These are phyloP conservation scores for Drosophila orosa DNA, from an alignment of 1,140 invertebrate genomes.

Conservation along the genomic window DNA sequence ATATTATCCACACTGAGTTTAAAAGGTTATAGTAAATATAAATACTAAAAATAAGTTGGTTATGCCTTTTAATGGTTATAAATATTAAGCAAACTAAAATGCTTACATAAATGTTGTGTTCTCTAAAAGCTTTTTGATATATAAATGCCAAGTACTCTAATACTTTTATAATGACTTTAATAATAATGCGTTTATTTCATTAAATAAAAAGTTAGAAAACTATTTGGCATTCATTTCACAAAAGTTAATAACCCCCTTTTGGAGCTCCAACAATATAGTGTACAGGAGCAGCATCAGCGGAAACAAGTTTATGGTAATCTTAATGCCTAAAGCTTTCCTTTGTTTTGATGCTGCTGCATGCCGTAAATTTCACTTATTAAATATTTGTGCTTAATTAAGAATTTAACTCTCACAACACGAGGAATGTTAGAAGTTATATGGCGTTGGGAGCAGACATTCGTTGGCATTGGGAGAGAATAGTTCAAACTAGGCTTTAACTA, in stretches of 20 bases:
- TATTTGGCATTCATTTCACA: background rate
- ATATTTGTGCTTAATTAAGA: conserved; percentile 73
- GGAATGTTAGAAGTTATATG: conserved; percentile 1
- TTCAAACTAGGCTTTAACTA: conserved; percentile 13
- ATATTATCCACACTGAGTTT: background rate
- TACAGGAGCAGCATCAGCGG: conserved; percentile 22
- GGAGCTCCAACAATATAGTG: background rate
- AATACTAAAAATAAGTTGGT: background rate
- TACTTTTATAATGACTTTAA: background rate
- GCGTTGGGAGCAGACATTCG: background rate
- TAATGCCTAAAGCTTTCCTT: conserved; percentile 63
- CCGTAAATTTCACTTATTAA: conserved; percentile 67
- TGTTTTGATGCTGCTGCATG: conserved; percentile 49
- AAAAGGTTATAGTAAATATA: background rate
- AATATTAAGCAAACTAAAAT: background rate
- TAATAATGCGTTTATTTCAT: background rate
- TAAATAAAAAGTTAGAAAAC: background rate
- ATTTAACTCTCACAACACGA: conserved; percentile 54
- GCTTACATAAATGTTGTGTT: background rate
- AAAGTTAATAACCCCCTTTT: background rate
- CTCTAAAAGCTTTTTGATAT: background rate
- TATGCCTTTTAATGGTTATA: background rate
- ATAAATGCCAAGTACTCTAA: background rate
- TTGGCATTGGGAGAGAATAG: conserved; percentile 2
- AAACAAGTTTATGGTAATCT: conserved; percentile 75